Evolutionary conservation across 2,113 vertebrate species (phyloP), one percentile per base, ranked within the genome.

Genomic region (Xiphophorus hellerii): DNA sequence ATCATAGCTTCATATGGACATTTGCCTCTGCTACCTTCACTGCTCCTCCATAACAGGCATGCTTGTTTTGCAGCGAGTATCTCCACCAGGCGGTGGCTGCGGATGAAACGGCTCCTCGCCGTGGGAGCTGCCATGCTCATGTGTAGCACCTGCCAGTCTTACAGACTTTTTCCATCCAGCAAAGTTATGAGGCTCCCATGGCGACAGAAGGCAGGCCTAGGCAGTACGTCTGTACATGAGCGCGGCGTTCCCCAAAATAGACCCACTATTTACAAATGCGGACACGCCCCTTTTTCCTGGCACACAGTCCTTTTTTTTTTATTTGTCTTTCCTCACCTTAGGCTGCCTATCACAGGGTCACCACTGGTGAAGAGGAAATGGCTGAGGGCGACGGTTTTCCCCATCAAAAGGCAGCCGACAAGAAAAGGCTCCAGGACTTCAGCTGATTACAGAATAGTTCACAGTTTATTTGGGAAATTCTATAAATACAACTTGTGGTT

Each of bases 71-170:
- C 86, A 20, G 77, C 66, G 83, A 82, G 88, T 76, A 79, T 90
- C 22, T 77, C 77, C 82, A 87, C 86, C 84, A 76, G 83, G 10
- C 62, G 79, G 62, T 77, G 83, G 80, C 84, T 87, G 82, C 73
- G 78, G 80, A 66, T 81, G 58, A 87, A 84, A 70, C 77, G 75
- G 80, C 76, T 84, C 81, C 68, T 86, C 70, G 17, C 85, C 84
- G 80, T 80, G 84, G 91, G 91, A 92, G 86, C 78, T 71, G 90
- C 92, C 90, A 90, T 58, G 39, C 89, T 92, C 92, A 82, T 90
- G 92, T 92, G 92, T 92, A 91, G 90, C 93, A 94, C 92, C 93
- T 94, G 92, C 91, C 87, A 87, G 88, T 92, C 89, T 92, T 89
- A 66, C 81, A 90, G 78, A 90, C 89, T 91, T 92, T 94, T 94